Conservation (phyloP, 2,888 invertebrate genomes). For the Vesta saturnalis region DNA sequence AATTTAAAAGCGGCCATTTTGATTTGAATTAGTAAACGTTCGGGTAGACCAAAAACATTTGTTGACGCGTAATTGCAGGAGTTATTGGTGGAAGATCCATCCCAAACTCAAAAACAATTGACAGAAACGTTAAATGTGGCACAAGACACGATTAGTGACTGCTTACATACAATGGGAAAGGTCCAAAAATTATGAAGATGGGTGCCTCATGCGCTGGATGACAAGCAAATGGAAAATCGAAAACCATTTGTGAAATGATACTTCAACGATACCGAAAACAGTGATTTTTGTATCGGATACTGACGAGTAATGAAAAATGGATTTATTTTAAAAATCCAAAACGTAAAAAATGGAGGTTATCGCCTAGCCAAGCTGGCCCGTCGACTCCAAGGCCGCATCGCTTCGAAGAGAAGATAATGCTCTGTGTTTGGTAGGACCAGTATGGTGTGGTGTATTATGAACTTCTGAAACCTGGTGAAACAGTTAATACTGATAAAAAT, state of each 20-base stretch:
- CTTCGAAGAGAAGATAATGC: neutral
- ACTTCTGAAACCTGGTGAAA: no score
- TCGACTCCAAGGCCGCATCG: neutral
- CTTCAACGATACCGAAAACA: neutral
- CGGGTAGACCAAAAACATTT: neutral
- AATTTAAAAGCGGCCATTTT: neutral
- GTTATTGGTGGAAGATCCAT: no score
- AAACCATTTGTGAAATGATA: neutral
- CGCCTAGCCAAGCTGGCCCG: no score
- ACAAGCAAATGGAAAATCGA: neutral
- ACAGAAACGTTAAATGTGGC: no score
- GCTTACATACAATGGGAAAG: neutral
- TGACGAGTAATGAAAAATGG: neutral
- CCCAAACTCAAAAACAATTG: no score
- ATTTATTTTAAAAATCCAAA: neutral
- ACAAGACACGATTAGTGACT: no score
- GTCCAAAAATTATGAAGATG: neutral
- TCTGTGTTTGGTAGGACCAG: no score
- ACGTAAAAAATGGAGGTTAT: neutral
- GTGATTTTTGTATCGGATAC: neutral
- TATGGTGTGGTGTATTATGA: no score
- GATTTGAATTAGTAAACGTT: no score
- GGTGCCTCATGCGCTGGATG: neutral
- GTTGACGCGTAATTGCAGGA: no score
- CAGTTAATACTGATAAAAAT: no score